Conservation (phyloP, 2,113 vertebrate species). For the Corynorhinus townsendii region DNA sequence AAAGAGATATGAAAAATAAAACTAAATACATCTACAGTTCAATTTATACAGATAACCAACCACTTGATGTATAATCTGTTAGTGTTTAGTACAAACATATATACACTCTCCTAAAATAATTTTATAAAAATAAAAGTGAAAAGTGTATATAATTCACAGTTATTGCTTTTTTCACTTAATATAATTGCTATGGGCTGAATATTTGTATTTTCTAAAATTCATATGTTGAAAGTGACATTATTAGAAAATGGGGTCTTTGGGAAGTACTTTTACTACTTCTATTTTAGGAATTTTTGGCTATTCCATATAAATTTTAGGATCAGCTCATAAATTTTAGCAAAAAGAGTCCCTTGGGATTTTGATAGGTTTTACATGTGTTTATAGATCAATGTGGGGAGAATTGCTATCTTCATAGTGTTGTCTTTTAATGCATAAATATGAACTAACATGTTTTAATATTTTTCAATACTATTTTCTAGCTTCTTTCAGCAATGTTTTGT, state of each 20-base stretch:
- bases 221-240: background rate
- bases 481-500: background rate
- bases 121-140: background rate
- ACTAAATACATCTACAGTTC: background rate
- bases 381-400: background rate
- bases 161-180: background rate
- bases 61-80: background rate
- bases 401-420: background rate
- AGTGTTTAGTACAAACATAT: background rate
- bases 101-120: background rate
- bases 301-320: background rate
- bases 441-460: background rate
- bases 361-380: background rate
- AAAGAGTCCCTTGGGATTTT: background rate
- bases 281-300: background rate
- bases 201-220: background rate
- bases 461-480: background rate
- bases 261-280: background rate
- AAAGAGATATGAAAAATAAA: background rate
- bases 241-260: background rate
- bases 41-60: background rate
- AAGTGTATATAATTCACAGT: background rate
- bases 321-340: background rate
- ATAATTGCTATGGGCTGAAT: background rate
- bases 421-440: background rate